These are phyloP conservation scores for Myotis vivesi DNA, from an alignment of 2,797 vertebrate genomes.

Conservation along the genomic window DNA sequence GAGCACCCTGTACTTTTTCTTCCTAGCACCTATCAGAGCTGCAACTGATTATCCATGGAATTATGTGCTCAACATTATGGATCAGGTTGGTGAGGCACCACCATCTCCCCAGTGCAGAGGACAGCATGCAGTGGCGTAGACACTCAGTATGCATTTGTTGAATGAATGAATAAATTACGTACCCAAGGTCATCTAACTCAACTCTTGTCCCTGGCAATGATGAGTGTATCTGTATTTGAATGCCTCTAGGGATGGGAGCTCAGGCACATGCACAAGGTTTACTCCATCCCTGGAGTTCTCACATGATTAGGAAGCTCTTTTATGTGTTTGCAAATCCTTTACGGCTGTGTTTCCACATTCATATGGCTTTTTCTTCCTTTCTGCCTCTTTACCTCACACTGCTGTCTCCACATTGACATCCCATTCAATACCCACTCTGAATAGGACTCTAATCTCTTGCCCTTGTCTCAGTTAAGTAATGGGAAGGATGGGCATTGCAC, in stretches of 20 bases:
- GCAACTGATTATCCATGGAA: not conserved
- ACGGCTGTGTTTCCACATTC: not conserved
- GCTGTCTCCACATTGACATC: not conserved
- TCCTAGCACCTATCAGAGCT: not conserved
- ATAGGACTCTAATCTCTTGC: not conserved
- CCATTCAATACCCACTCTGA: not conserved
- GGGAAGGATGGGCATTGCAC: not conserved
- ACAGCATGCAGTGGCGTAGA: not conserved
- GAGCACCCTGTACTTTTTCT: not conserved
- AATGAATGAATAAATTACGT: not conserved
- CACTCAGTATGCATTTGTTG: not conserved
- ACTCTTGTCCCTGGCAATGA: not conserved
- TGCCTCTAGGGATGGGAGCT: not conserved
- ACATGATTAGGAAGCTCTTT: not conserved
- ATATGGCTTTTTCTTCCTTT: not conserved
- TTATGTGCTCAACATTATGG: rapidly evolving
- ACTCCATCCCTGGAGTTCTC: not conserved
- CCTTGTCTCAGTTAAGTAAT: not conserved
- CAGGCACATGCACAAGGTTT: not conserved
- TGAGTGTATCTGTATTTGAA: not conserved
- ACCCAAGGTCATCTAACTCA: not conserved
- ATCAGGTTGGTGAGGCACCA: not conserved
- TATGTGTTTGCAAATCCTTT: not conserved
- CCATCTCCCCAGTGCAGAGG: not conserved
- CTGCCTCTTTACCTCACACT: not conserved